Conservation (phyloP, 2,888 invertebrate genomes). For the Synergus gifuensis region DNA sequence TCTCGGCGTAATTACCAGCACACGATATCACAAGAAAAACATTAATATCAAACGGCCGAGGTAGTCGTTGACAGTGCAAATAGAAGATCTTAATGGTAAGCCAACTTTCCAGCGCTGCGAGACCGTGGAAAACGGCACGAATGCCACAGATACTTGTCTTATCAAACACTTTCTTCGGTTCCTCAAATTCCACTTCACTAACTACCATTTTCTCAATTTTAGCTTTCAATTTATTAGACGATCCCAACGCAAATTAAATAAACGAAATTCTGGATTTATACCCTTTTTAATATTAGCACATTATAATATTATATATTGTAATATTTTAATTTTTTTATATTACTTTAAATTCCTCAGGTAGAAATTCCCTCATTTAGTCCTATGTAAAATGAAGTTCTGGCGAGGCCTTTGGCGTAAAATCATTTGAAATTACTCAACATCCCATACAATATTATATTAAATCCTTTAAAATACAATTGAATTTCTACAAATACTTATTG, state of each 20-base stretch:
- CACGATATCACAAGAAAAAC: conserved; percentile 73
- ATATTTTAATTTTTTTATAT: too few relatives aligned
- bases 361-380: too few relatives aligned
- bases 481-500: too few relatives aligned
- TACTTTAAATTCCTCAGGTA: too few relatives aligned
- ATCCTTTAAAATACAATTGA: too few relatives aligned
- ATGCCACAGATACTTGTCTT: conserved; percentile 17
- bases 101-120: conserved; percentile 65
- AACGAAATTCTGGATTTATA: too few relatives aligned
- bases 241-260: not conserved
- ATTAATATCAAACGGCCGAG: conserved; percentile 73
- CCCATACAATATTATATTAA: too few relatives aligned
- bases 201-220: conserved; percentile 6
- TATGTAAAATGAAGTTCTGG: too few relatives aligned
- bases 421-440: too few relatives aligned
- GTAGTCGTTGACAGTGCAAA: conserved; percentile 70
- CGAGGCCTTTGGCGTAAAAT: too few relatives aligned
- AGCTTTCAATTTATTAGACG: not conserved
- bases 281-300: too few relatives aligned
- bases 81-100: conserved; percentile 71
- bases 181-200: conserved; percentile 34
- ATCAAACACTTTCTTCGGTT: conserved; percentile 30
- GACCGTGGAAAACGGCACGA: conserved; percentile 19
- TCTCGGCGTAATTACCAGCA: conserved; percentile 68
- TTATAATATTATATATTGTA: too few relatives aligned